Base-by-base conservation (phyloP, 2,113 vertebrate species). In the Sander vitreus region DNA sequence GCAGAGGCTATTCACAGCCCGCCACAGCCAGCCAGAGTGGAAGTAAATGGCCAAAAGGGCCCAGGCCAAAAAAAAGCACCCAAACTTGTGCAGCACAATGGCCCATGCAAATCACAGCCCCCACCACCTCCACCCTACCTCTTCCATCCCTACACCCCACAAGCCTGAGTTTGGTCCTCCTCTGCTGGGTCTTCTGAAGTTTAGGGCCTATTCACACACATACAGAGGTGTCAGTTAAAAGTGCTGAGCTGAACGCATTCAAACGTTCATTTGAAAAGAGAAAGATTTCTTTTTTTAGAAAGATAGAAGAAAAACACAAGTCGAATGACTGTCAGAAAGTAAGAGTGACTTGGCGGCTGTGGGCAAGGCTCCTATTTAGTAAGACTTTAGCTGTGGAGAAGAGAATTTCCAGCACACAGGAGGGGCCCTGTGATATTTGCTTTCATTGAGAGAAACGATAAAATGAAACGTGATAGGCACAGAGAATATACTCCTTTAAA, bases 21-120 rank as follows among this genome's bases (percentile, higher is more conserved):
- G 94, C 95, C 95, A 96, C 95, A 95, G 95, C 95, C 95, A 96
- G 95, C 95, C 96, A 95, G 95, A 95, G 94, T 96, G 95, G 95
- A 96, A 96, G 96, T 96, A 96, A 96, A 95, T 95, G 96, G 95
- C 92, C 94, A 95, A 95, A 95, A 94, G 92, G 95, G 94, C 93
- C 94, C 92, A 89, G 93, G 95, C 94, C 85, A 81, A 89, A 94
- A 94, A 95, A 94, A 95, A 96, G 93, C 94, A 95, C 94, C 96
- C 94, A 96, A 96, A 96, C 95, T 96, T 96, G 93, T 91, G 92
- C 91, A 92, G 94, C 89, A 96, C 96, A 96, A 96, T 95, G 89
- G 95, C 58, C 87, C 93, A 96, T 96, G 95, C 96, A 96, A 96
- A 96, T 96, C 90, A 93, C 80, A 83, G 85, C 91, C 91, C 90